phyloP scores from a whole-genome alignment of 2,797 vertebrate species.

The Sternotherus odoratus region DNA sequence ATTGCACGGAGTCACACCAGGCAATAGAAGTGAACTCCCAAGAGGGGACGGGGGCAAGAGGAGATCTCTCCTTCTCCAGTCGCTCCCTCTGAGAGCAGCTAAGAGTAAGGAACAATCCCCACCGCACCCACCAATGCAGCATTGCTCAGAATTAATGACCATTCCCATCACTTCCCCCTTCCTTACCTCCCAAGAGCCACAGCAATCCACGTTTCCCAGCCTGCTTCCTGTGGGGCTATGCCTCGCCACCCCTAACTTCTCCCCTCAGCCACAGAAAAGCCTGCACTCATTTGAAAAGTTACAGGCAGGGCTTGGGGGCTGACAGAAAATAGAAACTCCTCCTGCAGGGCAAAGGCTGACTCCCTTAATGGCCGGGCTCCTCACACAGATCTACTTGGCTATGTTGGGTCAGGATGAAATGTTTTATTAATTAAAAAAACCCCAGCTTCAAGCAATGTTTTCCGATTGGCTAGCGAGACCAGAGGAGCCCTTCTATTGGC shows the following conservation, averaged over 20 bases:
- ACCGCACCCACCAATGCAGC: background rate
- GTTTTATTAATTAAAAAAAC: constrained; percentile 23
- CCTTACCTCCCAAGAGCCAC: background rate
- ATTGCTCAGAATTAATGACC: background rate
- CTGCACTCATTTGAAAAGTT: background rate
- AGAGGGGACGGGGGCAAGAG: background rate
- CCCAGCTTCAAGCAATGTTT: background rate
- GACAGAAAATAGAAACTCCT: background rate
- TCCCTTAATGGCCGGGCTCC: background rate
- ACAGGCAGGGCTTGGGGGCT: background rate
- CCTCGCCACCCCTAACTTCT: background rate
- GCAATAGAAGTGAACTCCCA: background rate
- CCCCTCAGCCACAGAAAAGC: background rate
- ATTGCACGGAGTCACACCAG: background rate
- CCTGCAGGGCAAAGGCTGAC: background rate
- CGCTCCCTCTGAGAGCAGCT: background rate
- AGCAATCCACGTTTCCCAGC: background rate
- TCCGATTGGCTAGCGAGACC: background rate
- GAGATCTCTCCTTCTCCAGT: background rate
- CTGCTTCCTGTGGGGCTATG: background rate
- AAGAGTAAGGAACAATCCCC: background rate
- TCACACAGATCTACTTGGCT: constrained; percentile 6
- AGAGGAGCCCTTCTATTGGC: background rate
- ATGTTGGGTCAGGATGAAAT: background rate
- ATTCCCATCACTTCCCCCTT: background rate